A percentile compares a stretch with the other conserved stretches of the same genome.
Conservation (phyloP, 1,140 invertebrate genomes). For the Eumaeus atala region DNA sequence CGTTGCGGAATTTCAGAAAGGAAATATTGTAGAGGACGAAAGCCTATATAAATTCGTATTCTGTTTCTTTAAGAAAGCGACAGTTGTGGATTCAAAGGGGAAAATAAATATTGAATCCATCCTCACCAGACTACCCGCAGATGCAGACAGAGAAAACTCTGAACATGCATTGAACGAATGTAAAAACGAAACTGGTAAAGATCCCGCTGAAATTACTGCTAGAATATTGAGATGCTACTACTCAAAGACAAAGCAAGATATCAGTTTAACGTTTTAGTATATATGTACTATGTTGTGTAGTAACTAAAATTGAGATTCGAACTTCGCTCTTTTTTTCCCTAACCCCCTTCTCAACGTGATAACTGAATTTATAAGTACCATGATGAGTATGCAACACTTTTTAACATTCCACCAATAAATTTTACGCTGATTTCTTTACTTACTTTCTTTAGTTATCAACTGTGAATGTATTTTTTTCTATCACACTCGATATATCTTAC, state of each 20-base stretch:
- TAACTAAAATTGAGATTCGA: too few relatives aligned
- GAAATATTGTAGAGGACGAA: neutral
- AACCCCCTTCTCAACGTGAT: too few relatives aligned
- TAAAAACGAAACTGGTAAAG: neutral
- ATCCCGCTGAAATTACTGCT: neutral
- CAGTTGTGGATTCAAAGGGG: neutral
- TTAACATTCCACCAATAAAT: too few relatives aligned
- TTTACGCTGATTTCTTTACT: too few relatives aligned
- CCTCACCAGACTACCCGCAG: neutral
- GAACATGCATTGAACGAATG: neutral
- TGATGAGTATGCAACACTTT: too few relatives aligned
- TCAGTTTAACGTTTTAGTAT: neutral
- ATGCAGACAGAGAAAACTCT: neutral
- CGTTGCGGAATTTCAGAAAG: neutral
- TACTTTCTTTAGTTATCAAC: too few relatives aligned
- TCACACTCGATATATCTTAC: too few relatives aligned
- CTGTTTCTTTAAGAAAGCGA: constrained; percentile 1
- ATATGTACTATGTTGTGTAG: too few relatives aligned
- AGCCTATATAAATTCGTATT: neutral
- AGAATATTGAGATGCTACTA: neutral
- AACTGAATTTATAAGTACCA: too few relatives aligned
- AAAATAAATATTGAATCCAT: neutral
- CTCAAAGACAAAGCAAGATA: neutral
- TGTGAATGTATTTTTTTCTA: too few relatives aligned
- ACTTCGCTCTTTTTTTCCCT: too few relatives aligned